These are phyloP conservation scores for Apis cerana DNA, from an alignment of 1,140 invertebrate genomes.

Conservation along the genomic window DNA sequence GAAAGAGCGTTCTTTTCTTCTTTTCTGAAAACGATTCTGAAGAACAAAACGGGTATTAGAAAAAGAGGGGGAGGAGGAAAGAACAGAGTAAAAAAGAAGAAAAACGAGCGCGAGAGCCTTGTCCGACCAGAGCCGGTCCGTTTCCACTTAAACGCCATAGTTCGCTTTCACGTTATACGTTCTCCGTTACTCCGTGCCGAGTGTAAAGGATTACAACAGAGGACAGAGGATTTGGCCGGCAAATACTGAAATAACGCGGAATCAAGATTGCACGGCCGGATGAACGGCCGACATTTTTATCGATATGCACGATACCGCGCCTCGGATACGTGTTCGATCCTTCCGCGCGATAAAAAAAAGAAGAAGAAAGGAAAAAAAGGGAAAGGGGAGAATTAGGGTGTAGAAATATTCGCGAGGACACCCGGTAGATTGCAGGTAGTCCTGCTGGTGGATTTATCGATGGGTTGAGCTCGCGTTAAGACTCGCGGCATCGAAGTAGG, in stretches of 20 bases:
- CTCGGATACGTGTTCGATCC: not conserved
- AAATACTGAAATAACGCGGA: not conserved
- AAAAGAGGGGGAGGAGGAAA: too few relatives aligned
- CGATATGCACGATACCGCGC: not conserved
- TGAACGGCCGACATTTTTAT: not conserved
- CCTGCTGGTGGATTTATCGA: constrained; percentile 57
- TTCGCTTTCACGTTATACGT: not conserved
- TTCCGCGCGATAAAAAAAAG: not conserved
- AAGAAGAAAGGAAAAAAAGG: not conserved
- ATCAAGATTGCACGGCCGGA: not conserved
- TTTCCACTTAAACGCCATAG: not conserved
- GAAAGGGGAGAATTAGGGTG: not conserved
- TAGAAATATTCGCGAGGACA: not conserved
- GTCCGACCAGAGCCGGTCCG: not conserved
- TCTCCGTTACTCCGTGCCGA: not conserved
- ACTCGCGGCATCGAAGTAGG: constrained; percentile 18
- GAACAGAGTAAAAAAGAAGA: too few relatives aligned
- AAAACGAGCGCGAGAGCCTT: too few relatives aligned
- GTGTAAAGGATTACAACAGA: not conserved
- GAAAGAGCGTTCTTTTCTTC: too few relatives aligned
- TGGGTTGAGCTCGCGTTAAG: constrained; percentile 54
- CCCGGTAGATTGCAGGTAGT: constrained; percentile 26
- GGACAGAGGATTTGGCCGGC: not conserved
- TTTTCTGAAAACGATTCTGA: too few relatives aligned
- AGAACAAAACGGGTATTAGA: too few relatives aligned